phyloP scores from a whole-genome alignment of 2,113 vertebrate genomes.

The Pandion haliaetus region DNA sequence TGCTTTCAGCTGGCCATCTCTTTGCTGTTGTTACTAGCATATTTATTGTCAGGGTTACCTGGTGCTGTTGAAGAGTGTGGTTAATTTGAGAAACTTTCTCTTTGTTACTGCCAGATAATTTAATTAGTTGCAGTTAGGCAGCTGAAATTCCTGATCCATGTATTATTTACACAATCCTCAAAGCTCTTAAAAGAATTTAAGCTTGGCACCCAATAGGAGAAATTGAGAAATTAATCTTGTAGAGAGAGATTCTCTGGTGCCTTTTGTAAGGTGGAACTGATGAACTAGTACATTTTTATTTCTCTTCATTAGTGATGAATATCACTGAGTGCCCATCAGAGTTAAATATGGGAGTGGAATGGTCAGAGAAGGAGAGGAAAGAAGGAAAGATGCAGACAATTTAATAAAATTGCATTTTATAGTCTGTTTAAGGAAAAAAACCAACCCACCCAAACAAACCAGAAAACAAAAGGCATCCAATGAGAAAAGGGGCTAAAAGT shows the following conservation, averaged over 20 bases:
- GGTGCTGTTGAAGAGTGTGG: background rate
- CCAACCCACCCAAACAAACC: background rate
- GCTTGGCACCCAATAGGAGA: background rate
- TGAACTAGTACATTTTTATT: background rate
- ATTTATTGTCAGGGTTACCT: background rate
- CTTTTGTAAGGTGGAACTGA: background rate
- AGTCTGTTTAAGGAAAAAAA: background rate
- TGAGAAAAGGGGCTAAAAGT: background rate
- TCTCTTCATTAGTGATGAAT: background rate
- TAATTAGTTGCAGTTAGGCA: background rate
- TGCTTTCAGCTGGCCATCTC: accelerated
- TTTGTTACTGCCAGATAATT: background rate
- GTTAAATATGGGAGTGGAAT: background rate
- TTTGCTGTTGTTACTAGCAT: background rate
- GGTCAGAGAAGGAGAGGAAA: background rate
- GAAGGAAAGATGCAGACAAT: background rate
- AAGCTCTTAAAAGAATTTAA: background rate
- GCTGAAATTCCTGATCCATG: background rate
- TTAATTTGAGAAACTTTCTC: background rate
- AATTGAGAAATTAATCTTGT: background rate
- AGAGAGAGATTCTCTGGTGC: background rate
- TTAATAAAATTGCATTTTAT: background rate
- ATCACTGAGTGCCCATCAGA: background rate
- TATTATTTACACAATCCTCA: background rate
- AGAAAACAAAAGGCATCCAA: background rate